Base-by-base conservation (phyloP, 2,888 invertebrate genomes). In the Perizoma affinitatum region DNA sequence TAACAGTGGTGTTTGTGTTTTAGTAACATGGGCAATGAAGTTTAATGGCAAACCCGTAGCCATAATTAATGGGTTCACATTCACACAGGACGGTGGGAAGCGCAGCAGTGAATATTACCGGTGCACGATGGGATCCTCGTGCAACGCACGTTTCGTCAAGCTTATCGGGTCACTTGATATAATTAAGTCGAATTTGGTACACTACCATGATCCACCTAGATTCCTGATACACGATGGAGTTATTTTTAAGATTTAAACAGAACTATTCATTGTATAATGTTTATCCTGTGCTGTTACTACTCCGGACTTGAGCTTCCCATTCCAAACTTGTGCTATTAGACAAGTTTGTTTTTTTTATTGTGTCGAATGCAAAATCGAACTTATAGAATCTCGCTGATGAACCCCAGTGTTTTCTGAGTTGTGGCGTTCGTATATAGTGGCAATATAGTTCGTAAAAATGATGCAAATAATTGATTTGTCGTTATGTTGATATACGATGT, bases 201-300 rank as follows among this genome's bases (percentile, higher is more conserved):
- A 75, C 50, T 57, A 52, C 9, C 77, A 76, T 38, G 8, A 36
- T 0, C 65, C 72, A 5, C 66, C 68, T 0, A 51, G 38, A 1
- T 73, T 64, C 55, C 22, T 65, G 1, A 54, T 76, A 0, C 57
- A 46, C 7, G 57, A 72, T 38, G 73, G 71, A 5, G 36, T 70
- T 6, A 71, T 63, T 35, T 38, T 69, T 10, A 74, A 59, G 33
- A 6, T 45, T 10, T 43, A 10, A n/a, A 7, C 22, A 2, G 22
- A 22, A 22, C 22, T 22, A 22, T n/a, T n/a, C n/a, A 22, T 3
- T 22, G 22, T 22, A 22, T 22, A 2, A 3, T 2, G 22, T 22
- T 22, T 22, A 22, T 22, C 22, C 22, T 22, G 22, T 22, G 22
- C 3, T 22, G n/a, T 22, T 22, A 22, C 22, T 22, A 22, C 22